phyloP scores from a whole-genome alignment of 2,888 invertebrate genomes.

The Eupsilia transversa region DNA sequence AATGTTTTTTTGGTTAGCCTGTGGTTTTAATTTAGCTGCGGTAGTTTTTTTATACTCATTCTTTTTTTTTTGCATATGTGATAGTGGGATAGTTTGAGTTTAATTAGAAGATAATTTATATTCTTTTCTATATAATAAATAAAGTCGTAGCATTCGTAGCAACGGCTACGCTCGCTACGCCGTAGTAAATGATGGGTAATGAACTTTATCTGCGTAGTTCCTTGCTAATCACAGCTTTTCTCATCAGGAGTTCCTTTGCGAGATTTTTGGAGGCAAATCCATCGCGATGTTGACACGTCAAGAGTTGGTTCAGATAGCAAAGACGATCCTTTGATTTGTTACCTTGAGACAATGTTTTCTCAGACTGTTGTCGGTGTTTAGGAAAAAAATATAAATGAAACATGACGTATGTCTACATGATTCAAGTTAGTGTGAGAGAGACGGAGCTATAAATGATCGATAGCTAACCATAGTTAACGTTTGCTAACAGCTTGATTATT shows the following conservation, averaged over 20 bases:
- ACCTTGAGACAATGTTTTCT: background rate
- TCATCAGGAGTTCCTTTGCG: conserved; percentile 11
- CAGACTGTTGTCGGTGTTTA: background rate
- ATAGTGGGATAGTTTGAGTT: background rate
- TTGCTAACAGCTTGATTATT: no score
- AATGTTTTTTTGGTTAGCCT: conserved; percentile 7
- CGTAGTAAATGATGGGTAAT: background rate
- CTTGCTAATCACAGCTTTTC: conserved; percentile 21
- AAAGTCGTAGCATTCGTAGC: background rate
- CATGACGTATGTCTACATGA: background rate
- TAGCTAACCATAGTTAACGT: no score
- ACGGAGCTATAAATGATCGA: background rate
- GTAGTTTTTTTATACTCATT: background rate
- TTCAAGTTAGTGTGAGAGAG: background rate
- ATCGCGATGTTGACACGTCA: background rate
- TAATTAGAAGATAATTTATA: conserved; percentile 1
- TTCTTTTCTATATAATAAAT: background rate
- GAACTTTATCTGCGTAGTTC: background rate
- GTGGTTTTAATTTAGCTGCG: conserved; percentile 2
- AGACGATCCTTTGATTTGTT: background rate
- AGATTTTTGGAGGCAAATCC: background rate
- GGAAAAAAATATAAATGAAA: background rate
- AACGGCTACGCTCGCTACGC: conserved; percentile 18
- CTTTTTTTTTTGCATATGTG: background rate
- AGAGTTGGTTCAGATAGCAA: conserved; percentile 4